phyloP scores from a whole-genome alignment of 2,888 invertebrate genomes.

The Lasius platythorax region DNA sequence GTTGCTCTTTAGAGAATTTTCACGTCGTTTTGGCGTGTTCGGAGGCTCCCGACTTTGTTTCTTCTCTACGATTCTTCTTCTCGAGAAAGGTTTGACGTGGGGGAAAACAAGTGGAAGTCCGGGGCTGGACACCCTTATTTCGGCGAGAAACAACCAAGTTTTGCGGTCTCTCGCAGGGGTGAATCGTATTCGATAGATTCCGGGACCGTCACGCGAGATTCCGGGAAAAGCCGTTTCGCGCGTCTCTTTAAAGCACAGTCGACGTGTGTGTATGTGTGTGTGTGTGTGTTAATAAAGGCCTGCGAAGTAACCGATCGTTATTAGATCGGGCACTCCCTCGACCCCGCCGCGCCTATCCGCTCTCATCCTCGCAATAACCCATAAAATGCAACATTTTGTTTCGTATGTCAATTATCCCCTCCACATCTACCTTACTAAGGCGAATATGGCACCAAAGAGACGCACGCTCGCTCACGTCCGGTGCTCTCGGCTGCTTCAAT shows the following conservation, averaged over 20 bases:
- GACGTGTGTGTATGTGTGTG: slow-evolving; percentile 75
- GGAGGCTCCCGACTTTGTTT: background rate
- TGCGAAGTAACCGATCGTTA: slow-evolving; percentile 84
- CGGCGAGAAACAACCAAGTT: background rate
- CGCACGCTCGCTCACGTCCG: background rate
- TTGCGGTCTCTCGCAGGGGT: slow-evolving; percentile 14
- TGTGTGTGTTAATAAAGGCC: slow-evolving; percentile 84
- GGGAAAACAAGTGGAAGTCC: background rate
- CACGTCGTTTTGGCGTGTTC: background rate
- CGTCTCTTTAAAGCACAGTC: slow-evolving; percentile 67
- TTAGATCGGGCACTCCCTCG: slow-evolving; percentile 84
- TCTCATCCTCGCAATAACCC: slow-evolving; percentile 82
- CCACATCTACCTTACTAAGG: slow-evolving; percentile 18
- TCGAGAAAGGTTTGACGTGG: background rate
- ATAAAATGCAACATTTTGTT: slow-evolving; percentile 85
- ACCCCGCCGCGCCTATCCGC: slow-evolving; percentile 67
- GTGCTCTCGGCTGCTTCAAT: background rate
- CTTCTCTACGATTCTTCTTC: background rate
- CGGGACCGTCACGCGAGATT: slow-evolving; percentile 85
- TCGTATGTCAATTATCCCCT: slow-evolving; percentile 82
- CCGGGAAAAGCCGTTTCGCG: slow-evolving; percentile 85
- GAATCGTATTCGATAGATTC: slow-evolving; percentile 81
- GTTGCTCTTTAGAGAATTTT: background rate
- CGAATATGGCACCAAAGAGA: slow-evolving; percentile 17
- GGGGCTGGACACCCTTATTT: slow-evolving; percentile 1